Evolutionary conservation across 2,888 invertebrate species (phyloP), one percentile per base, ranked within the genome.

Genomic region (Coleophora deauratella): DNA sequence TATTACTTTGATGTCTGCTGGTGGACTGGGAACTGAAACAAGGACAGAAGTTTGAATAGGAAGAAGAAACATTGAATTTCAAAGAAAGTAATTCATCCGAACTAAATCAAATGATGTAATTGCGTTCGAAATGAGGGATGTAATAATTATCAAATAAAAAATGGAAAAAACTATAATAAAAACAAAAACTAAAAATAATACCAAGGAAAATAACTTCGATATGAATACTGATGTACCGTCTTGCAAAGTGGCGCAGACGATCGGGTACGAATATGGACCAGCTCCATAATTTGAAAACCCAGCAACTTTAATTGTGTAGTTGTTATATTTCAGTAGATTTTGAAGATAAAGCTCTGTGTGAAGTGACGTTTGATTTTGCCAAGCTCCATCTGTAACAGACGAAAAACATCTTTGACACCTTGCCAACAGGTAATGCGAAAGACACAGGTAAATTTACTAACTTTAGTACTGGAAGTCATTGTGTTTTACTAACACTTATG

Each of bases 271-370:
- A 49, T 91, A 87, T 0, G 93, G 89, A 2, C 96, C 96, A 54
- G 93, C 92, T 0, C 96, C 96, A 30, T 91, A 93, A 46, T 91
- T 90, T 0, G 95, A 96, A 66, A 91, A 95, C 0, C 95, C 95
- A 57, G 94, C 84, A 0, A 95, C 93, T 62, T 93, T 90, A 37
- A 96, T 88, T 2, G 95, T 95, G 70, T 96, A 96, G 82, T 96
- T 96, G 10, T 94, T 93, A 62, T 89, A 95, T 62, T 94, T 94
- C 58, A 91, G 88, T 35, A 96, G 76, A 0, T 90, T 90, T 66
- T 93, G 93, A 21, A 95, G 74, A 66, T 92, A 93, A 1, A 93
- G 89, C 59, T 94, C 93, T 21, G 91, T 88, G 67, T 92, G 93
- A 1, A 92, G 88, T 0, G 93, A 92, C 0, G 87, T 86, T 45